Percentiles rank a stretch among this genome's conserved stretches.
Conservation (phyloP, 2,888 invertebrate species). For the Saturnia pavonia region DNA sequence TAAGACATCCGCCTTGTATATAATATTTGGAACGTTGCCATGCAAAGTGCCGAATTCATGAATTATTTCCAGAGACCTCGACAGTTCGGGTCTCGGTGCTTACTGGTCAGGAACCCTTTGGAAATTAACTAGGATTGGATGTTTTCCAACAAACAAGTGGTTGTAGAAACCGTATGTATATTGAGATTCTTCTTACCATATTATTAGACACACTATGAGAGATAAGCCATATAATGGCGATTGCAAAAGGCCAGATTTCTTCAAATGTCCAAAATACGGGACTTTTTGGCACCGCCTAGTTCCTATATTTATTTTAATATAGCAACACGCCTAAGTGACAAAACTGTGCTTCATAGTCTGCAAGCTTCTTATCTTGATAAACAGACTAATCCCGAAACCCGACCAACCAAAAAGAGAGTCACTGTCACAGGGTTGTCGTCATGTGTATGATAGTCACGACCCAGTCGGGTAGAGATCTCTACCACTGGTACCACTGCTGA, state of each 20-base stretch:
- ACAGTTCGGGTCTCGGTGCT: constrained; percentile 35
- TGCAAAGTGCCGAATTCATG: constrained; percentile 53
- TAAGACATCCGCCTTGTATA: constrained; percentile 35
- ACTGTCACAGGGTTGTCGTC: too few species aligned
- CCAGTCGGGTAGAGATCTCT: too few species aligned
- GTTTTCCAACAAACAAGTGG: constrained; percentile 30
- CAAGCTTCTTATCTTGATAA: too few species aligned
- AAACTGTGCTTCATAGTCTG: too few species aligned
- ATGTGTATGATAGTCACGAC: too few species aligned
- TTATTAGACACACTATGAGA: constrained; percentile 1
- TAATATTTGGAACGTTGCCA: constrained; percentile 57
- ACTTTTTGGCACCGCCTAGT: too few species aligned
- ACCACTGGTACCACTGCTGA: too few species aligned
- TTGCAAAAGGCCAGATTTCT: background rate
- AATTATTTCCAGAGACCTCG: constrained; percentile 54
- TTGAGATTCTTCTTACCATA: background rate
- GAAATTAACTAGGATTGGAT: constrained; percentile 35
- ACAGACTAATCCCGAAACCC: too few species aligned
- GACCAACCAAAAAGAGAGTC: too few species aligned
- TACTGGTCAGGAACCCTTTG: constrained; percentile 32
- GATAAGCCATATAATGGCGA: background rate
- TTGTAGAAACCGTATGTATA: background rate
- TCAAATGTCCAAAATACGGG: background rate
- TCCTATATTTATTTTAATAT: too few species aligned
- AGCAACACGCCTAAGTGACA: too few species aligned